phyloP scores from a whole-genome alignment of 35 echinoderm and acorn worm species.

The Strongylocentrotus purpuratus region DNA sequence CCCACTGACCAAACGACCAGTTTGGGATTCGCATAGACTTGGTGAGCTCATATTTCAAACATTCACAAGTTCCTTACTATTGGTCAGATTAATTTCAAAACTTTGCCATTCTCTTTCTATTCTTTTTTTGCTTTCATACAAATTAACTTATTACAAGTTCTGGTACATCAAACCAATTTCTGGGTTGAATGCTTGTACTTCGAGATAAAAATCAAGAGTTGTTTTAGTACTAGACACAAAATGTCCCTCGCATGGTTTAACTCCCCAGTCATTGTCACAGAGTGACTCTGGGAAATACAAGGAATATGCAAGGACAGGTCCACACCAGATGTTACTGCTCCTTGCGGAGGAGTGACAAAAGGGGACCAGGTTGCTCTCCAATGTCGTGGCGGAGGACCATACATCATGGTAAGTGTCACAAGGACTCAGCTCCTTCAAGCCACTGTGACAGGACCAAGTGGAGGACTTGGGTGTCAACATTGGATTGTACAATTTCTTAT shows the following conservation, averaged over 20 bases:
- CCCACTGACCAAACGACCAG: too few species aligned
- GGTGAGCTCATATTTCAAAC: too few species aligned
- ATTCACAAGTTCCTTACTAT: too few species aligned
- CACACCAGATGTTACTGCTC: slow-evolving; percentile 73
- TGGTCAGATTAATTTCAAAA: too few species aligned
- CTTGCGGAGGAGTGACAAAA: background rate
- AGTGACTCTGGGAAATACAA: slow-evolving; percentile 86
- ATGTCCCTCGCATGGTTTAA: slow-evolving; percentile 96
- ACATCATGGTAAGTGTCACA: slow-evolving; percentile 67
- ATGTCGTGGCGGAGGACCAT: slow-evolving; percentile 94
- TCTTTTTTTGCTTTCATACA: too few species aligned
- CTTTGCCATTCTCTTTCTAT: too few species aligned
- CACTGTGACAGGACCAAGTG: slow-evolving; percentile 94
- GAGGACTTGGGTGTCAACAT: slow-evolving; percentile 83
- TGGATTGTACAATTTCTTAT: slow-evolving; percentile 22
- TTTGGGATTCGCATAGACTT: too few species aligned
- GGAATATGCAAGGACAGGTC: slow-evolving; percentile 94
- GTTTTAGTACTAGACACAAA: background rate
- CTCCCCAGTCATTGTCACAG: slow-evolving; percentile 92
- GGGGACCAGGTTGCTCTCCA: slow-evolving; percentile 76
- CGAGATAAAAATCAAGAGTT: too few species aligned
- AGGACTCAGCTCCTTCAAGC: slow-evolving; percentile 90
- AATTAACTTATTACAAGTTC: too few species aligned
- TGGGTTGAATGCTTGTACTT: too few species aligned
- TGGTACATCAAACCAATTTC: too few species aligned